Evolutionary conservation across 1,140 invertebrate species (phyloP).

Genomic region (Drosophila sulfurigaster): DNA sequence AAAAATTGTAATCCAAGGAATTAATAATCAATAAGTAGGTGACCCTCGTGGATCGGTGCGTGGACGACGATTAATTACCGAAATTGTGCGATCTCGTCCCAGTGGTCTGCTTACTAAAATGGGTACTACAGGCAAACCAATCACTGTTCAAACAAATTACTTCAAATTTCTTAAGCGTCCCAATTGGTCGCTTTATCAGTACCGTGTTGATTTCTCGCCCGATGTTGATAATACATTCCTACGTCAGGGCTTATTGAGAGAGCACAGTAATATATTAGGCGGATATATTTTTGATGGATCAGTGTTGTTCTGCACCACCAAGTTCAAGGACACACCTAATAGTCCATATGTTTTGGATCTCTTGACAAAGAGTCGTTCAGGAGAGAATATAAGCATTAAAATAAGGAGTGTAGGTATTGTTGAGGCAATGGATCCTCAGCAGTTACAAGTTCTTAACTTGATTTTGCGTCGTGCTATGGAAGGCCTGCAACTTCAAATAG

Average conservation of each 20-base stretch:
- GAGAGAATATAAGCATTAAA: conserved; percentile 71
- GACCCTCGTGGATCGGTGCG: conserved; percentile 70
- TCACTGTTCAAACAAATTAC: conserved; percentile 89
- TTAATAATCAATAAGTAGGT: conserved; percentile 20
- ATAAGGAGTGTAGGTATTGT: conserved; percentile 67
- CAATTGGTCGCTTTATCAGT: conserved; percentile 92
- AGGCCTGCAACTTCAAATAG: no score
- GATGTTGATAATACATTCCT: conserved; percentile 83
- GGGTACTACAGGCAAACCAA: no score
- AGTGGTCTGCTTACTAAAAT: conserved; percentile 36
- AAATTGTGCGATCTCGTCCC: conserved; percentile 68
- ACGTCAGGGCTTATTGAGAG: conserved; percentile 57
- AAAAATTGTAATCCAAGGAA: no score
- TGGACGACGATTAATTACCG: conserved; percentile 64
- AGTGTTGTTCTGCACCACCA: conserved; percentile 76
- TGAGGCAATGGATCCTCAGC: conserved; percentile 26
- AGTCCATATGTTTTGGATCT: conserved; percentile 54
- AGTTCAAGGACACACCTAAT: conserved; percentile 31
- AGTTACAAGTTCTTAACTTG: no score
- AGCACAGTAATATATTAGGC: conserved; percentile 57
- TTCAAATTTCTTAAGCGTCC: conserved; percentile 89
- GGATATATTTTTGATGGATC: conserved; percentile 87
- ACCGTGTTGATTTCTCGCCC: conserved; percentile 92
- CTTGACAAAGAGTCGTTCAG: conserved; percentile 67
- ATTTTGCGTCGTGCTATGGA: no score